A percentile compares a stretch with the other conserved stretches of the same genome.
Conservation (phyloP, 2,797 vertebrate species). For the Furcifer pardalis region DNA sequence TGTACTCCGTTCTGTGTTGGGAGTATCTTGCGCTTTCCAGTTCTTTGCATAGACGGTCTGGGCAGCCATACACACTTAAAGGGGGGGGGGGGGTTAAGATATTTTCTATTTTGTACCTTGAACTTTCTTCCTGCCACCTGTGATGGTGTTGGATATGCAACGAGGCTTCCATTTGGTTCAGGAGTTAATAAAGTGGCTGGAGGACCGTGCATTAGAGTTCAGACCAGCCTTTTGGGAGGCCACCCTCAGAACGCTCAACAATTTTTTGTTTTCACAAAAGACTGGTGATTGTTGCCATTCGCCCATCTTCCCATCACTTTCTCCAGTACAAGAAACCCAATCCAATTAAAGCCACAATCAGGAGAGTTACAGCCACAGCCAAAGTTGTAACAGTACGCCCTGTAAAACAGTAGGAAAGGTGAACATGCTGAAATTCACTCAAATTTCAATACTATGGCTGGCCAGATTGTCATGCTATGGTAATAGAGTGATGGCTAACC, state of each 20-base stretch:
- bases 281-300: neutral
- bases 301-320: neutral
- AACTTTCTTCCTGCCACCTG: no score
- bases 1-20: no score
- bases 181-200: neutral
- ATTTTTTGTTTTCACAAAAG: neutral
- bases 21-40: no score
- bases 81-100: no score
- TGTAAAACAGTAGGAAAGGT: neutral
- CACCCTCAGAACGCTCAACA: neutral
- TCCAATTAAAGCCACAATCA: slow-evolving; percentile 11
- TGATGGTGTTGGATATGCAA: neutral
- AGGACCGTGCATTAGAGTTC: neutral
- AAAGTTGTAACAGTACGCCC: slow-evolving; percentile 1
- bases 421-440: neutral
- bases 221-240: neutral
- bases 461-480: no score
- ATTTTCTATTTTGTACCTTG: no score
- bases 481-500: no score
- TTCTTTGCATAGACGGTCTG: no score
- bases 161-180: neutral
- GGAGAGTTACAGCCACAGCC: slow-evolving; percentile 11
- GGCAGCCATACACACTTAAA: no score
- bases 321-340: slow-evolving; percentile 18
- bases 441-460: no score